Conservation (phyloP, 2,888 invertebrate species). For the Podotricha telesiphe region DNA sequence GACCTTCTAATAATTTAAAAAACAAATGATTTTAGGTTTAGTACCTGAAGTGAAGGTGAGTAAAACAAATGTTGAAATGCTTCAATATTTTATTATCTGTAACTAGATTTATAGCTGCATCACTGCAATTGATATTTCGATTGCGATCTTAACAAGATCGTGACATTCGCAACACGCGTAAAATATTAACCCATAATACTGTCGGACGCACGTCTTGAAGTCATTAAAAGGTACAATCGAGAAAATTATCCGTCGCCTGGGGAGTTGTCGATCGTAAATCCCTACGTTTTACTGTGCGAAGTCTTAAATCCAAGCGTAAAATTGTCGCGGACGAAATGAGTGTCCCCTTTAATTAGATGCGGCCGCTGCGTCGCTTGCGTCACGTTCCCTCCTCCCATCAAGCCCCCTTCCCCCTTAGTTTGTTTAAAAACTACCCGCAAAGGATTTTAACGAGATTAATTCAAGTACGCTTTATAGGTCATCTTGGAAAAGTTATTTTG, state of each 20-base stretch:
- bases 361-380: constrained; percentile 57
- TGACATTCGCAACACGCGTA: constrained; percentile 51
- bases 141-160: constrained; percentile 47
- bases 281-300: constrained; percentile 65
- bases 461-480: constrained; percentile 74
- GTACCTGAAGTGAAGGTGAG: background rate
- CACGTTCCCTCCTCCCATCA: constrained; percentile 40
- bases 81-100: constrained; percentile 24
- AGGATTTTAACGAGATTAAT: constrained; percentile 78
- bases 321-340: constrained; percentile 71
- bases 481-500: constrained; percentile 74
- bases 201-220: constrained; percentile 52
- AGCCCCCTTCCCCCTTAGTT: constrained; percentile 49
- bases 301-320: constrained; percentile 73
- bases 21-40: background rate
- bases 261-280: constrained; percentile 66
- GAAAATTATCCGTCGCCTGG: constrained; percentile 67
- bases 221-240: constrained; percentile 61
- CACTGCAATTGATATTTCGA: constrained; percentile 36
- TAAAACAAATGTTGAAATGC: constrained; percentile 12
- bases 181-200: constrained; percentile 52
- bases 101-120: constrained; percentile 15
- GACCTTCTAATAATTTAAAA: background rate
- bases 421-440: constrained; percentile 72
- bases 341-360: constrained; percentile 74